Base-by-base conservation (phyloP, 2,888 invertebrate species). In the Mystacides longicornis region DNA sequence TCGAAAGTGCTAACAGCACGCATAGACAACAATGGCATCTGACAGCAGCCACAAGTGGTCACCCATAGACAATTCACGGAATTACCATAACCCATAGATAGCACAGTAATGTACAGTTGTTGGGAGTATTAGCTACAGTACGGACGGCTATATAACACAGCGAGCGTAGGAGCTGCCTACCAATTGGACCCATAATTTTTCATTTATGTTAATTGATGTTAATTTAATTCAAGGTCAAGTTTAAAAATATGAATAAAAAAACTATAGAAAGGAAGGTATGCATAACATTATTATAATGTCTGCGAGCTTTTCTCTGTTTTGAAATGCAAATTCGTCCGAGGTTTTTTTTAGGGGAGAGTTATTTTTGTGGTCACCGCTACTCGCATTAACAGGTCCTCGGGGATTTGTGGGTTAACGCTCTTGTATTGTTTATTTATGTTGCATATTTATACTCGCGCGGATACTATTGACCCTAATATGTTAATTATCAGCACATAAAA, bases 191-290 rank as follows among this genome's bases (percentile, higher is more conserved):
- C 58, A 56, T 57, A 60, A 56, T 60, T 58, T 60, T 60, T 58
- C 58, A 58, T 60, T 60, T 60, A 60, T 60, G 60, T 55, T 59
- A 61, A 61, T 59, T 57, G 55, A 61, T 61, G 61, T 57, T 61
- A 61, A 61, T 61, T 61, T 54, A 50, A 61, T 61, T 57, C 61
- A 59, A 61, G 61, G 61, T 59, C 61, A 61, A 61, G 59, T 59
- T 57, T 54, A 54, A 51, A 57, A 52, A 54, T 57, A 54, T 51
- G 54, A 49, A 50, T 51, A 54, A 59, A 56, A 56, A 59, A 51
- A 49, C 55, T 55, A 54, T 59, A 51, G 51, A n/a, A 55, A 51
- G 57, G 54, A 57, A 51, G 54, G 60, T 56, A 53, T 55, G 57
- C 57, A 58, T 58, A 57, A 57, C 53, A 56, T 53, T 56, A 50